Base-by-base conservation (phyloP, 2,797 vertebrate species). In the Sebastolobus altivelis region DNA sequence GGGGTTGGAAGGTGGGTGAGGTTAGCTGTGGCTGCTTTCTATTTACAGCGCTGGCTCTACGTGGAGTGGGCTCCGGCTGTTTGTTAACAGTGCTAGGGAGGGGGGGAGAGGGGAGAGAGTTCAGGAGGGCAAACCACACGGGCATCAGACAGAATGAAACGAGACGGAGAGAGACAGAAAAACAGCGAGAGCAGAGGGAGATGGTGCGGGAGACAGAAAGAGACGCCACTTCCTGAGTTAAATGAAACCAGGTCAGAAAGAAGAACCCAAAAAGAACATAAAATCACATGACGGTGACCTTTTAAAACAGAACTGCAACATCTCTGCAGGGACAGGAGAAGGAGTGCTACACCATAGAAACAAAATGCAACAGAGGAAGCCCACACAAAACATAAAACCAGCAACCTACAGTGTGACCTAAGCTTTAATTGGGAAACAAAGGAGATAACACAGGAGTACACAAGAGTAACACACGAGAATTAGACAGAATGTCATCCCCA, bases 31-130 rank as follows among this genome's bases (percentile, higher is more conserved):
- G 97, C 95, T 98, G 98, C 96, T 99, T 99, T 97, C 96, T 97
- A 96, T 88, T 96, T 94, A 97, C 87, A 92, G 96, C 96, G 96
- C 91, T 95, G 93, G 95, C 85, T 95, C 97, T 96, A 96, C 97
- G 97, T 62, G 95, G 95, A 76, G 94, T 86, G 80, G 96, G 95
- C 85, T 98, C 98, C 95, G 96, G 90, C 90, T 96, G 96, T 97
- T 99, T 99, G 95, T 96, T 97, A 97, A 96, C 94, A 93, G 96
- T 90, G 97, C 97, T 98, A 97, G 92, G 89, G 77, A 97, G 96
- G 92, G 91, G 92, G 91, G 89, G 90, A 94, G 92, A 97, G 95
- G 96, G 95, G 97, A 93, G 88, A 94, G 90, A 82, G 86, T 96
- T 93, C 89, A 94, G 92, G 94, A 85, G 84, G 93, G 93, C 88